Evolutionary conservation across 2,888 invertebrate species (phyloP).

Genomic region (Drosophila buzzatii): DNA sequence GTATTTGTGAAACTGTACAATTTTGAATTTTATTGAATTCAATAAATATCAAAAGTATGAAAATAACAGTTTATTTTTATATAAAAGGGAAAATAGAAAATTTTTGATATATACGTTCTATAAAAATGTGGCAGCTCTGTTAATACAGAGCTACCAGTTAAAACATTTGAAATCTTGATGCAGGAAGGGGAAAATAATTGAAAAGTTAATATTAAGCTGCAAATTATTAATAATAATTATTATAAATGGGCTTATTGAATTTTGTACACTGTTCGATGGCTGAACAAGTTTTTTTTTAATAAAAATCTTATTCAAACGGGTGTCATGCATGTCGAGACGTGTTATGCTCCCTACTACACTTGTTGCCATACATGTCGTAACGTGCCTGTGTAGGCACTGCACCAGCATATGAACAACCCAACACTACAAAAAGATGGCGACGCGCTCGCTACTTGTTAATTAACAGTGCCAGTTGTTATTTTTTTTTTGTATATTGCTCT

Average conservation of each 20-base stretch:
- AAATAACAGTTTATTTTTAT: not conserved
- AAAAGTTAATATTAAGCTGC: too few species aligned
- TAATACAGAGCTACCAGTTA: conserved; percentile 17
- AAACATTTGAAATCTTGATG: not conserved
- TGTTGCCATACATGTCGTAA: conserved; percentile 11
- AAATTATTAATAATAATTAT: not conserved
- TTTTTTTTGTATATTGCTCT: conserved; percentile 53
- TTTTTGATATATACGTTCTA: not conserved
- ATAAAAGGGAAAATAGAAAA: not conserved
- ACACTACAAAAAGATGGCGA: conserved; percentile 78
- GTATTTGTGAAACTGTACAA: not conserved
- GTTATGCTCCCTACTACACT: not conserved
- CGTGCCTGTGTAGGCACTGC: conserved; percentile 32
- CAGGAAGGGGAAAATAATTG: not conserved
- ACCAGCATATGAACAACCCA: conserved; percentile 54
- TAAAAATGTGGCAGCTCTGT: conserved; percentile 41
- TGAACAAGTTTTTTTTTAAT: not conserved
- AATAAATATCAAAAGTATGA: conserved; percentile 5
- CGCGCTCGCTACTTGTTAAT: conserved; percentile 79
- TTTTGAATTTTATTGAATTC: not conserved
- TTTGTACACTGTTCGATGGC: not conserved
- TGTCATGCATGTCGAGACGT: conserved; percentile 16
- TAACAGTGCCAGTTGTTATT: conserved; percentile 75
- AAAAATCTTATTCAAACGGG: not conserved
- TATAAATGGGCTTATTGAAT: not conserved